Percentiles rank a stretch among this genome's conserved stretches.
Conservation (phyloP, 2,113 vertebrate genomes). For the Beaufortia kweichowensis region DNA sequence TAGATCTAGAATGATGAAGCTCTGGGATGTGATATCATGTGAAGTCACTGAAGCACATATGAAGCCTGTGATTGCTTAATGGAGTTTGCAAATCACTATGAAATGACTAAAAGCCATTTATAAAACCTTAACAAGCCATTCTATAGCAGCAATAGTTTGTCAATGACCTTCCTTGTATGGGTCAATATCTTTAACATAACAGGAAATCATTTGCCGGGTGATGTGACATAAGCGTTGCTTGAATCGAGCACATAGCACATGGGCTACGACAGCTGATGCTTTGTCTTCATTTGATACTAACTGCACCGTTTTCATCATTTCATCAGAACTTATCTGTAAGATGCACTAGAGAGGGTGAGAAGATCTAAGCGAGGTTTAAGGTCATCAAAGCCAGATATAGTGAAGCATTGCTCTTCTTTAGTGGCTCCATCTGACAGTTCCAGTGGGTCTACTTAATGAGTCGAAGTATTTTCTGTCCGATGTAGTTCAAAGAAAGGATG, state of each 20-base stretch:
- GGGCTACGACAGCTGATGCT: slow-evolving; percentile 9
- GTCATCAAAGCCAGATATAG: background rate
- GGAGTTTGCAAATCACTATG: slow-evolving; percentile 46
- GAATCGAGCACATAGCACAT: background rate
- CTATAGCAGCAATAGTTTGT: slow-evolving; percentile 33
- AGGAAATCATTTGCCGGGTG: slow-evolving; percentile 28
- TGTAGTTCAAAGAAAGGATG: slow-evolving; percentile 8
- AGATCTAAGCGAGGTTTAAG: no score
- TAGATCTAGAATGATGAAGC: slow-evolving; percentile 20
- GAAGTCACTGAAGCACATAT: slow-evolving; percentile 42
- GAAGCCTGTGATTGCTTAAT: slow-evolving; percentile 39
- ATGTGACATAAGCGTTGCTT: slow-evolving; percentile 40
- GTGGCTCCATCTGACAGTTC: background rate
- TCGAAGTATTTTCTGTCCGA: no score
- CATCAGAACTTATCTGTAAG: slow-evolving; percentile 29
- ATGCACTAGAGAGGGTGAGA: background rate
- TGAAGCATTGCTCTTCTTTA: background rate
- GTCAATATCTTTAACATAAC: slow-evolving; percentile 34
- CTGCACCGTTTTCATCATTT: slow-evolving; percentile 17
- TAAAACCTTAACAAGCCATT: slow-evolving; percentile 18
- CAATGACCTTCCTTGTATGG: slow-evolving; percentile 41
- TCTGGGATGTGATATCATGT: slow-evolving; percentile 28
- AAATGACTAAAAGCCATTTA: slow-evolving; percentile 55
- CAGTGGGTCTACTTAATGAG: no score
- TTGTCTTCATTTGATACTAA: slow-evolving; percentile 16